Evolutionary conservation across 2,888 invertebrate species (phyloP).

Genomic region (Hemicrepidius hirtus): DNA sequence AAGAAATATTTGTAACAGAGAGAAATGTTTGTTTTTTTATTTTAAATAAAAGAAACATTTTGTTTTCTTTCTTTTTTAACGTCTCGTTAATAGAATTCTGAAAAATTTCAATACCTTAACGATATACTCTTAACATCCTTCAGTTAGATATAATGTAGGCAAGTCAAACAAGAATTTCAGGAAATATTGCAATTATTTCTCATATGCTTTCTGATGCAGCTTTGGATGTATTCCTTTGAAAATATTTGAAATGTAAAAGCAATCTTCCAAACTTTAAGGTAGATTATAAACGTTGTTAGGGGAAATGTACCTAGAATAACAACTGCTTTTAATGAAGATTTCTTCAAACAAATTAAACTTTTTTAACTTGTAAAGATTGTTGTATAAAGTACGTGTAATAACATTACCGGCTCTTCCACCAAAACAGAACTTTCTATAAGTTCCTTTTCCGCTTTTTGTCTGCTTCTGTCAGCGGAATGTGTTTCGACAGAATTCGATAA

Average conservation of each 20-base stretch:
- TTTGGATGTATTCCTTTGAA: no score
- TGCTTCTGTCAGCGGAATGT: conserved; percentile 9
- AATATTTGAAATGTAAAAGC: no score
- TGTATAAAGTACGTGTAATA: conserved; percentile 17
- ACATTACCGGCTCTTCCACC: conserved; percentile 3
- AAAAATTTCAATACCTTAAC: background rate
- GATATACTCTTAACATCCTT: background rate
- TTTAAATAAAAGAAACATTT: no score
- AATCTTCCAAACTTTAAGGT: no score
- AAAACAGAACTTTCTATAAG: conserved; percentile 10
- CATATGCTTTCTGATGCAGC: no score
- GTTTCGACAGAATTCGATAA: background rate
- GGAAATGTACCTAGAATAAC: no score
- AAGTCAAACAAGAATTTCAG: no score
- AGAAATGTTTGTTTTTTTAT: no score
- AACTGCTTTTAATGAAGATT: conserved; percentile 16
- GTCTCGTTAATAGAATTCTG: background rate
- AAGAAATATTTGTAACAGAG: background rate
- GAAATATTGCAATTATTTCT: no score
- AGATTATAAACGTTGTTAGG: no score
- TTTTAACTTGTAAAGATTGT: conserved; percentile 14
- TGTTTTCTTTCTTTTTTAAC: no score
- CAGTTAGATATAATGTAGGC: background rate
- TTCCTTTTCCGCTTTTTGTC: background rate
- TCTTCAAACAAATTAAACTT: conserved; percentile 26